Base-by-base conservation (phyloP, 2,113 vertebrate genomes). In the Ceyx melanurus region DNA sequence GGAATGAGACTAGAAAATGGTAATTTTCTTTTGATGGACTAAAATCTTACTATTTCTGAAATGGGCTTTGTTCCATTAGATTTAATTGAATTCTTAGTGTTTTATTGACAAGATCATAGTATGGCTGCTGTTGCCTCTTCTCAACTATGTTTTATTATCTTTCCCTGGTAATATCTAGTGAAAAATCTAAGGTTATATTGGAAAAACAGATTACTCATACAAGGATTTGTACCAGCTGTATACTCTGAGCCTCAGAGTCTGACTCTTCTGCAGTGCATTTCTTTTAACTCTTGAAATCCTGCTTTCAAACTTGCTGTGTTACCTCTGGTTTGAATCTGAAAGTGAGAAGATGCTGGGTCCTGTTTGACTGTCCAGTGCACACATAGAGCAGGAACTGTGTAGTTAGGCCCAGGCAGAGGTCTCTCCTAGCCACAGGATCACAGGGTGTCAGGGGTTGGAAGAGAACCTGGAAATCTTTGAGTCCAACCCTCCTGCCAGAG, bases 41-140 rank as follows among this genome's bases (percentile, higher is more conserved):
- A 22, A 50, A 92, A 68, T 70, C 66, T 86, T 71, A 68, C 61
- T 26, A 26, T 90, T 90, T 93, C 50, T 87, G 31, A 86, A 82
- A 86, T 68, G 58, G 70, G 45, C 77, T 95, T 91, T 90, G 83
- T 93, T 89, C 95, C 33, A n/a, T 94, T 84, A 70, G n/a, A 65
- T 87, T 88, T 94, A 90, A 89, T 86, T 94, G 83, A 90, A 85
- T 89, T 75, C 42, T 61, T 84, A 35, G 70, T 89, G 42, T 67
- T 88, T 88, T 92, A 76, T 84, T 92, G 93, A 68, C 76, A 61
- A 50, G 80, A 86, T 78, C 61, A 57, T 67, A 50, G 61, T 16
- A 43, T 78, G 56, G 48, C 68, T 84, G 26, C 50, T 6, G 2
- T 72, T 75, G 66, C 67, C 29, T 53, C 28, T 56, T 90, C 40